These are phyloP conservation scores for Bombus polaris DNA, from an alignment of 1,140 invertebrate species.

Conservation along the genomic window DNA sequence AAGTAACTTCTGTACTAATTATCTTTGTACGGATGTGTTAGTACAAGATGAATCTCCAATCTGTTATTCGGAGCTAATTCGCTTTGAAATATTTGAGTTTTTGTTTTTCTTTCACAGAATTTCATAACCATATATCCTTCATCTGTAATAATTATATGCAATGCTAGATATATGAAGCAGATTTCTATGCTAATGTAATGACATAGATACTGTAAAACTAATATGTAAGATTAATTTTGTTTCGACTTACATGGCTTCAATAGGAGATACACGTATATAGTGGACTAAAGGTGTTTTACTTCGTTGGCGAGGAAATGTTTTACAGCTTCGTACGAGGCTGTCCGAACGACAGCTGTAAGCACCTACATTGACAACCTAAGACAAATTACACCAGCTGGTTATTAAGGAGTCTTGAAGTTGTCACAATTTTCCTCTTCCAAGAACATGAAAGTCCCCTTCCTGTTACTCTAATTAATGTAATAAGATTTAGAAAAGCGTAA, in stretches of 20 bases:
- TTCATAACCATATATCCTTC: no score
- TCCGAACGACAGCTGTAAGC: slow-evolving; percentile 13
- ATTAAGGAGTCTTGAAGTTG: background rate
- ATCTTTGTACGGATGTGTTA: no score
- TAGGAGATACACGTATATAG: no score
- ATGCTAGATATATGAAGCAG: background rate
- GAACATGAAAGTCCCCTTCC: background rate
- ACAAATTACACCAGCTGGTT: slow-evolving; percentile 24
- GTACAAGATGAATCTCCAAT: no score
- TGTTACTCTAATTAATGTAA: background rate
- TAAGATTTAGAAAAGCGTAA: background rate
- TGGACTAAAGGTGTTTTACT: background rate
- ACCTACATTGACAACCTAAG: slow-evolving; percentile 1
- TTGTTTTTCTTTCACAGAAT: no score
- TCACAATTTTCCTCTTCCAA: background rate
- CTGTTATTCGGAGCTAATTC: no score
- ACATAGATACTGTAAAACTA: background rate
- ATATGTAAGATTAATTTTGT: background rate
- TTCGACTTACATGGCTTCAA: no score
- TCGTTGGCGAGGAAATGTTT: background rate
- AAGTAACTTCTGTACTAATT: no score
- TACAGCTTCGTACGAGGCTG: no score
- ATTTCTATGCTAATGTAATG: background rate
- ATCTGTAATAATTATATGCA: no score
- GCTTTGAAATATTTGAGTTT: no score